phyloP scores from a whole-genome alignment of 2,888 invertebrate genomes.

The Sturmia bella region DNA sequence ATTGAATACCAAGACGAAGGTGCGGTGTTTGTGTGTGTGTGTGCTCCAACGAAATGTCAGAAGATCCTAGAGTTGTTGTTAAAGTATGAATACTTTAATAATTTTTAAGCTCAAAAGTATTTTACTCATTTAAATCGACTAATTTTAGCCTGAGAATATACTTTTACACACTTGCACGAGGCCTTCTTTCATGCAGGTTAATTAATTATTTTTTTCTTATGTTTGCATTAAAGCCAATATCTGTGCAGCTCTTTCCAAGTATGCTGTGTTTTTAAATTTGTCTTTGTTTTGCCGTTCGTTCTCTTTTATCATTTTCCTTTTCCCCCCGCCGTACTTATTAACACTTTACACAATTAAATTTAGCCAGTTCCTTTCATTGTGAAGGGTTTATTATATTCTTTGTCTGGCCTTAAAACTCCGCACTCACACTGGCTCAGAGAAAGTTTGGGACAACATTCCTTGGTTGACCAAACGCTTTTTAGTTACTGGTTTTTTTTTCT shows the following conservation, averaged over 20 bases:
- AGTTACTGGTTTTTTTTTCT: conserved; percentile 1
- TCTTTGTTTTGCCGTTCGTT: background rate
- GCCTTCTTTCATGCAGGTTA: no score
- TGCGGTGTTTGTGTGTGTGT: no score
- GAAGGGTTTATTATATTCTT: conserved; percentile 59
- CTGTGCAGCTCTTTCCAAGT: background rate
- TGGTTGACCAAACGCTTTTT: conserved; percentile 53
- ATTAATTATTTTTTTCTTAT: no score
- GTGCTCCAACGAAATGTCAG: no score
- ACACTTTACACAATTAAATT: conserved; percentile 69
- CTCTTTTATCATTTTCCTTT: background rate
- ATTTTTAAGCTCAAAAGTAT: no score
- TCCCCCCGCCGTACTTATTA: conserved; percentile 44
- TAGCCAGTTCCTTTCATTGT: conserved; percentile 23
- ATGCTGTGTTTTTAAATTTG: conserved; percentile 28
- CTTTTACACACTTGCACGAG: no score
- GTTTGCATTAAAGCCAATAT: background rate
- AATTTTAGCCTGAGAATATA: no score
- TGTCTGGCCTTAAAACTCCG: conserved; percentile 19
- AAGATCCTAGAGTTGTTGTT: no score
- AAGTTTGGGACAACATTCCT: conserved; percentile 49
- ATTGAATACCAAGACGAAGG: no score
- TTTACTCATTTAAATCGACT: no score
- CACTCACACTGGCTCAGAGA: background rate
- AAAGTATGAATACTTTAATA: no score